Evolutionary conservation across 1,140 invertebrate genomes (phyloP).

Genomic region (Scaptomyza pallida): DNA sequence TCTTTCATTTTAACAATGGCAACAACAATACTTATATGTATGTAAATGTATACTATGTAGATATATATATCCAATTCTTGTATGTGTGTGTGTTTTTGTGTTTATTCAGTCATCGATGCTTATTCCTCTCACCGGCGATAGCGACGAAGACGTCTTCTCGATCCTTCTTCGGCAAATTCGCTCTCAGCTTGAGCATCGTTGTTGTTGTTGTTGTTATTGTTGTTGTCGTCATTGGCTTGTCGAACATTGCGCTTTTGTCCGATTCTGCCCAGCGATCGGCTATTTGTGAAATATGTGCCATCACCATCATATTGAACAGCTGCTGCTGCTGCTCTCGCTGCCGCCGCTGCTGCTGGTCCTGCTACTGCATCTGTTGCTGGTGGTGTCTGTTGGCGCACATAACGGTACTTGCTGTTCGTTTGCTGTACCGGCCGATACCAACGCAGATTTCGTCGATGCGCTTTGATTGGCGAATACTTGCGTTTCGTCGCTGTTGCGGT

Average conservation of each 20-base stretch:
- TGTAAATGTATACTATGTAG: not conserved
- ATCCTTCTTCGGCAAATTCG: not conserved
- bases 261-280: not conserved
- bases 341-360: conserved; percentile 1
- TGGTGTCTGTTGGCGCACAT: conserved; percentile 24
- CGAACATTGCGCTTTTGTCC: not conserved
- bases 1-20: not conserved
- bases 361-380: conserved; percentile 1
- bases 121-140: conserved; percentile 44
- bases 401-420: conserved; percentile 11
- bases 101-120: conserved; percentile 44
- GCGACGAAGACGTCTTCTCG: conserved; percentile 38
- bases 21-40: not conserved
- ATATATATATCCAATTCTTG: not conserved
- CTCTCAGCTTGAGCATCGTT: not conserved
- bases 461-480: not conserved
- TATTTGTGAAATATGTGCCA: not conserved
- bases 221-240: not conserved
- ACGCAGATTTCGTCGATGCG: conserved; percentile 11
- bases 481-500: conserved; percentile 8
- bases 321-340: not conserved
- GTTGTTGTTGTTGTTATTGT: conserved; percentile 7
- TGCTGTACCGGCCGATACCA: conserved; percentile 6
- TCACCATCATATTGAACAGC: not conserved
- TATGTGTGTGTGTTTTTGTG: not conserved